Evolutionary conservation across 2,113 vertebrate genomes (phyloP).

Genomic region (Nymphicus hollandicus): DNA sequence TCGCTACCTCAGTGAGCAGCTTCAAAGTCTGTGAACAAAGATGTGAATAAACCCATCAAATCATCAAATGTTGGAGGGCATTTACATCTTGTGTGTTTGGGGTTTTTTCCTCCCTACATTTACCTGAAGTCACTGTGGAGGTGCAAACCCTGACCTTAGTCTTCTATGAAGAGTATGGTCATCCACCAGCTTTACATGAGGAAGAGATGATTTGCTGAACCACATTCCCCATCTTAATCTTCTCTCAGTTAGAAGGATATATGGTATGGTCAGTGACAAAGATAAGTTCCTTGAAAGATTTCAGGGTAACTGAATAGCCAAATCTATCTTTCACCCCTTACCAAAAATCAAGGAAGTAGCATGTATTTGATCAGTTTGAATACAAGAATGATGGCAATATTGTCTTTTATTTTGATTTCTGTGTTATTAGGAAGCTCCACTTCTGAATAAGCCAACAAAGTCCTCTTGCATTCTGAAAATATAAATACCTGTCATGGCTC

Average conservation of each 20-base stretch:
- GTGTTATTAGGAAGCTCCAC: neutral
- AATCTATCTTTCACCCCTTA: neutral
- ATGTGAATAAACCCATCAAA: neutral
- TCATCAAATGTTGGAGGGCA: neutral
- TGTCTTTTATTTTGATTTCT: neutral
- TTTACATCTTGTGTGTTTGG: neutral
- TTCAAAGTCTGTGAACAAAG: neutral
- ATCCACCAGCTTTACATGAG: neutral
- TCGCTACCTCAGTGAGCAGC: neutral
- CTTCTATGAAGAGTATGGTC: neutral
- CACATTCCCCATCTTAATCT: neutral
- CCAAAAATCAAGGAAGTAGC: neutral
- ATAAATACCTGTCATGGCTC: neutral
- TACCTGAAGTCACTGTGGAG: neutral
- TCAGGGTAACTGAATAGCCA: neutral
- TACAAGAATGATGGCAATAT: neutral
- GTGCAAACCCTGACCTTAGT: neutral
- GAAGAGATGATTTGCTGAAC: neutral
- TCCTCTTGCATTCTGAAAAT: neutral
- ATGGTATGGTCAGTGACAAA: neutral
- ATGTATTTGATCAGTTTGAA: neutral
- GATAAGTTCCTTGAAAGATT: neutral
- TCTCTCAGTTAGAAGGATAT: neutral
- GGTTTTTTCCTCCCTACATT: rapidly evolving
- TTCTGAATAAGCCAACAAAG: neutral